Evolutionary conservation across 2,888 invertebrate genomes (phyloP).

Genomic region (Tipula unca): DNA sequence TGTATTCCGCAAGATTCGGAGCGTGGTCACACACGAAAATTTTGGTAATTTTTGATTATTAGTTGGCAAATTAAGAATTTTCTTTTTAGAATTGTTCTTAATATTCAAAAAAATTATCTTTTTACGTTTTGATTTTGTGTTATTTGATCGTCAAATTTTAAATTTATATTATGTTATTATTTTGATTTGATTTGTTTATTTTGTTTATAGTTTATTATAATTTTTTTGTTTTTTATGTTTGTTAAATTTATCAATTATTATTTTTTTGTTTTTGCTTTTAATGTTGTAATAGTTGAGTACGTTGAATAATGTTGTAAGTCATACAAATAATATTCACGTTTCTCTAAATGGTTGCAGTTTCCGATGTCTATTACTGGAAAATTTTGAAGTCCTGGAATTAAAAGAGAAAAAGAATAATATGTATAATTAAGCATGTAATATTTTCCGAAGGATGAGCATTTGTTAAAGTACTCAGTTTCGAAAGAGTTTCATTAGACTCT

Average conservation of each 20-base stretch:
- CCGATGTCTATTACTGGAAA: conserved; percentile 95
- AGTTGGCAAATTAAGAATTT: neutral
- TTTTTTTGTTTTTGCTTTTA: conserved; percentile 20
- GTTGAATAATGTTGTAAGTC: neutral
- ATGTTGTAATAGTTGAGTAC: neutral
- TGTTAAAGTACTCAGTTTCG: too few species aligned
- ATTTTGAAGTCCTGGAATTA: conserved; percentile 76
- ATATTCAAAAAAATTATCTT: neutral
- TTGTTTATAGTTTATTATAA: neutral
- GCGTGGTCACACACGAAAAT: neutral
- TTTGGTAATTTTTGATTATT: neutral
- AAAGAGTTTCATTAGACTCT: too few species aligned
- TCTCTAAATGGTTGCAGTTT: conserved; percentile 94
- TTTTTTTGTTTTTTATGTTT: neutral
- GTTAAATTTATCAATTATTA: conserved; percentile 15
- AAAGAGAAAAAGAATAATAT: conserved; percentile 30
- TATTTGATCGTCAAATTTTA: neutral
- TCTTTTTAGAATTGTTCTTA: neutral
- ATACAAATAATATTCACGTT: conserved; percentile 58
- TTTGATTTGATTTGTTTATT: neutral
- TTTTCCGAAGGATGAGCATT: too few species aligned
- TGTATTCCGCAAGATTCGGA: neutral
- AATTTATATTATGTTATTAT: neutral
- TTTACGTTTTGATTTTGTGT: neutral
- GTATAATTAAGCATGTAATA: neutral